phyloP scores from a whole-genome alignment of 2,888 invertebrate species.

The Imbricaverruca yamaguchii region DNA sequence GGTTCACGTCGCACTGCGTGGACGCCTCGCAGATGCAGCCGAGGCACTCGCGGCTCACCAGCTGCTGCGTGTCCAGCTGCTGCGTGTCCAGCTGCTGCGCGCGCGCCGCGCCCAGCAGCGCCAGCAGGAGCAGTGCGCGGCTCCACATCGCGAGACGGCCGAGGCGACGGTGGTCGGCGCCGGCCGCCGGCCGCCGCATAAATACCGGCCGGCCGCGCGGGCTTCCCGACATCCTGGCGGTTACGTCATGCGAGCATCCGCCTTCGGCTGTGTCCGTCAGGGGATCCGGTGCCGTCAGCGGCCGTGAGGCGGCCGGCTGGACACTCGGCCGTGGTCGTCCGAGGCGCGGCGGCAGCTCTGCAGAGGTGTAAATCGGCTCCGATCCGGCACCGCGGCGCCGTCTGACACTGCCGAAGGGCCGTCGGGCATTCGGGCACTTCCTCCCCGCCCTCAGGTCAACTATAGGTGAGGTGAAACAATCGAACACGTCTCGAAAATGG shows the following conservation, averaged over 20 bases:
- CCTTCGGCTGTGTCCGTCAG: too few species aligned
- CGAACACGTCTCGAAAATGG: too few species aligned
- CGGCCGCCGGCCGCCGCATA: background rate
- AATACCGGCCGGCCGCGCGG: background rate
- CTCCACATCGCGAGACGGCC: background rate
- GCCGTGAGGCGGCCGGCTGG: too few species aligned
- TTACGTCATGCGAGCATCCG: background rate
- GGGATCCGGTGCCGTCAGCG: too few species aligned
- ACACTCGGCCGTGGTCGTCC: too few species aligned
- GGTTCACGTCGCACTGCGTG: background rate
- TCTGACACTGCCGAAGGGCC: too few species aligned
- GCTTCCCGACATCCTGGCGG: background rate
- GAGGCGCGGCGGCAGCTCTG: too few species aligned
- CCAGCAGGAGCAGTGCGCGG: background rate
- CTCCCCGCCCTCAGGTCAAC: too few species aligned
- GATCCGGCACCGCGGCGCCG: too few species aligned
- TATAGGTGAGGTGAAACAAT: too few species aligned
- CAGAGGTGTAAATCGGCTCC: too few species aligned
- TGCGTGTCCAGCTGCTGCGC: background rate
- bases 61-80: background rate
- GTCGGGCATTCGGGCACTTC: too few species aligned
- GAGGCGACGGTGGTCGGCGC: background rate
- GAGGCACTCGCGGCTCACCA: slow-evolving; percentile 10
- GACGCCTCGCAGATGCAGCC: slow-evolving; percentile 20
- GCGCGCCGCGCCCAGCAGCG: background rate